Conservation (phyloP, 2,113 vertebrate genomes). For the Ovibos moschatus region DNA sequence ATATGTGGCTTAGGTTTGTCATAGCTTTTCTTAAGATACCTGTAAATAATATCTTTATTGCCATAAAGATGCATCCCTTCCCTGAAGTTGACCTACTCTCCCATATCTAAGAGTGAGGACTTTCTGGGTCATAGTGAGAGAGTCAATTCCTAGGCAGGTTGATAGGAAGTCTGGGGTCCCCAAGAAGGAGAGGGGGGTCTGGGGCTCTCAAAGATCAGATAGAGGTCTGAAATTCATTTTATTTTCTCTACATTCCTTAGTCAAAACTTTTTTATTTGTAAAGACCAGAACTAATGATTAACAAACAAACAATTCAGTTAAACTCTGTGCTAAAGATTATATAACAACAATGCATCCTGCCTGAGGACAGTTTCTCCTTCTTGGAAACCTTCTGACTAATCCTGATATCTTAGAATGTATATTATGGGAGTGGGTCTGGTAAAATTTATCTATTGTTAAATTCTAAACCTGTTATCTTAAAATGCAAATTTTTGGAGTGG, state of each 20-base stretch:
- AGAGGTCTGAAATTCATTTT: neutral
- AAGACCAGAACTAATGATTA: neutral
- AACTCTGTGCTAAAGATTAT: neutral
- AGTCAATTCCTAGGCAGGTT: neutral
- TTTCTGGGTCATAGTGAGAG: neutral
- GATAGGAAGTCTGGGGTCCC: neutral
- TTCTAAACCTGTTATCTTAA: neutral
- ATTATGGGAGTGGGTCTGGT: neutral
- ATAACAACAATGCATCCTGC: neutral
- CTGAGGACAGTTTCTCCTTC: neutral
- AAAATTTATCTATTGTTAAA: neutral
- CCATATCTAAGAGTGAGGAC: neutral
- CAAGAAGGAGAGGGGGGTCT: neutral
- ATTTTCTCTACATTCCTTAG: neutral
- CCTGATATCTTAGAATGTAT: neutral
- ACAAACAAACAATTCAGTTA: neutral
- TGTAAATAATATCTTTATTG: neutral
- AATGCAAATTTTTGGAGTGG: neutral
- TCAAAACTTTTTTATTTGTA: neutral
- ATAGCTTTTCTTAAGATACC: neutral
- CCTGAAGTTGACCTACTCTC: neutral
- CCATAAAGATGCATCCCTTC: neutral
- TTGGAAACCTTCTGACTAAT: neutral
- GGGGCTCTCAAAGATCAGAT: neutral
- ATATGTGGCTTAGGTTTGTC: neutral